Evolutionary conservation across 2,888 invertebrate species (phyloP), one percentile per base, ranked within the genome.

Genomic region (Aphodius sticticus): DNA sequence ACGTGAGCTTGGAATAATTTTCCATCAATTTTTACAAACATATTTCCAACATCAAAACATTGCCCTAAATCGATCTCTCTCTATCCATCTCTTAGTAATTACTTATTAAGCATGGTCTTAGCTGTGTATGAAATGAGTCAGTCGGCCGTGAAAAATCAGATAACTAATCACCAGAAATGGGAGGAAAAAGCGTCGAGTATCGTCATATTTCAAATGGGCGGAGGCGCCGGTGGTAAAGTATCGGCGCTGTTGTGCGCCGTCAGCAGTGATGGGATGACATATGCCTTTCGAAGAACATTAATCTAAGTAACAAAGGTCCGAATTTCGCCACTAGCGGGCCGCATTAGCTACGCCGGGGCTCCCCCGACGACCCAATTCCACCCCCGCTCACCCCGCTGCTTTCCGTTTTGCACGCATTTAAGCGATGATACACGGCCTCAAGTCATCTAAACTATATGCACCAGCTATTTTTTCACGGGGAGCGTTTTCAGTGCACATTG

Each of bases 231-330:
- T 53, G 53, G 53, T 53, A 53, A 53, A 53, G 53, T 53, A 53
- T 53, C 12, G 53, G 6, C 53, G 53, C 53, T 53, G 53, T 53
- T 53, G 53, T 53, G 53, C 53, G 53, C 53, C 53, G 53, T 53
- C 53, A 53, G 53, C 53, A 53, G 9, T 53, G 53, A 53, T 53
- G 53, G 53, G 53, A 53, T 53, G 53, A 53, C 53, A 53, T 53
- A 53, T 53, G 53, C 53, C 53, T 53, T 53, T 53, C 53, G 53
- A 53, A 53, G 53, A 53, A 53, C 53, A 53, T 53, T 53, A 53
- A 53, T 53, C 53, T 53, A 53, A 53, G 53, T 53, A 53, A 53
- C 53, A 53, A 53, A 53, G 53, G 53, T 53, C 53, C 53, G 53
- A 53, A 53, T 53, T 53, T 53, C 53, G 53, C 53, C 53, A 53